phyloP scores from a whole-genome alignment of 2,113 vertebrate genomes.

The Hippocampus barbouri region DNA sequence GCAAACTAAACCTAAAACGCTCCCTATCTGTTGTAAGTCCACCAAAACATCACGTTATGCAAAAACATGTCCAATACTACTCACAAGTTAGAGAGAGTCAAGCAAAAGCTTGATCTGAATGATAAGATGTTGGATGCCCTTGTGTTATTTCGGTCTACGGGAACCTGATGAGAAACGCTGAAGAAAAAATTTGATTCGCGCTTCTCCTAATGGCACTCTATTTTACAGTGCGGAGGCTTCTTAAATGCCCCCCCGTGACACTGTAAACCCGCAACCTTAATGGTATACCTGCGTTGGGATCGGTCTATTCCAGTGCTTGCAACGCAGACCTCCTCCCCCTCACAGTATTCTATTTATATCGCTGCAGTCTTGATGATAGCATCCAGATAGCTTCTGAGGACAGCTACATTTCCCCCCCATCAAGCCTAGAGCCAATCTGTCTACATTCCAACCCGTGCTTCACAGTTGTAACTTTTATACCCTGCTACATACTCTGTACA shows the following conservation, averaged over 20 bases:
- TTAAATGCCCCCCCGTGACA: constrained; percentile 14
- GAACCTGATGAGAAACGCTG: constrained; percentile 7
- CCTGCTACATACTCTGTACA: constrained; percentile 58
- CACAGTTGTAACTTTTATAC: constrained; percentile 57
- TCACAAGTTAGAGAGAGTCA: background rate
- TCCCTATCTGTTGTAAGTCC: background rate
- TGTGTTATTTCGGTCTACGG: constrained; percentile 8
- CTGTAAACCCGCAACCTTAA: constrained; percentile 27
- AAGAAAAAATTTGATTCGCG: constrained; percentile 2
- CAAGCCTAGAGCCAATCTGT: constrained; percentile 63
- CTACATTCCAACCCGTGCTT: constrained; percentile 49
- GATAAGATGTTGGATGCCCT: constrained; percentile 11
- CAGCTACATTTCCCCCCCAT: constrained; percentile 61
- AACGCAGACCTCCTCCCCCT: constrained; percentile 39
- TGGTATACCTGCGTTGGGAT: constrained; percentile 28
- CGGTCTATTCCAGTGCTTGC: constrained; percentile 50
- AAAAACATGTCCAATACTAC: background rate
- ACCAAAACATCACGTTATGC: background rate
- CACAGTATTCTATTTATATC: constrained; percentile 60
- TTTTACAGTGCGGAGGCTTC: constrained; percentile 15
- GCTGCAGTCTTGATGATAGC: constrained; percentile 59
- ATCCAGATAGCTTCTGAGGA: constrained; percentile 59
- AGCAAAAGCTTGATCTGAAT: constrained; percentile 28
- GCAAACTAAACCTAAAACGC: too few relatives aligned
- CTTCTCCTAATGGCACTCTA: background rate